Percentiles rank a stretch among this genome's conserved stretches.
Evolutionary conservation across 2,797 vertebrate species (phyloP).

Genomic region (Pteronotus mesoamericanus): DNA sequence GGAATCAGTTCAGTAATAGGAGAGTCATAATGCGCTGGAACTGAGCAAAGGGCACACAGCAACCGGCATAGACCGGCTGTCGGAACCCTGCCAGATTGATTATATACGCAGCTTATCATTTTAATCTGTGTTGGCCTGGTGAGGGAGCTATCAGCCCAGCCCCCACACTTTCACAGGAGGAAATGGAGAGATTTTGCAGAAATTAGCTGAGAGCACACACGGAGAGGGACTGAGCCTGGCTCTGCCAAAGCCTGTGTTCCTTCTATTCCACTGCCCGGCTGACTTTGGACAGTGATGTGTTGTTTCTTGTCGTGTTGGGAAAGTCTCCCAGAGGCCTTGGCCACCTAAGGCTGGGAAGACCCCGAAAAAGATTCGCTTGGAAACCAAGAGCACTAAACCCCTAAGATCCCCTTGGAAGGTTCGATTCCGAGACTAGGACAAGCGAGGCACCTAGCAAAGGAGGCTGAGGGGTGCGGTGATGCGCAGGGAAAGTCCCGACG

Average conservation of each 20-base stretch:
- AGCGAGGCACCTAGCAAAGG: neutral
- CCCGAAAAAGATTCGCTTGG: neutral
- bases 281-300: neutral
- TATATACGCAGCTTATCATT: fast-evolving
- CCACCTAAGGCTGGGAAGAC: neutral
- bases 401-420: too few species aligned
- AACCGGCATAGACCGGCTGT: fast-evolving
- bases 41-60: fast-evolving
- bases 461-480: neutral
- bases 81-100: neutral
- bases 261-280: neutral
- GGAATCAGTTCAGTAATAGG: neutral
- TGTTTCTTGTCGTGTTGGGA: neutral
- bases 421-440: neutral
- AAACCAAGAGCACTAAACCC: neutral
- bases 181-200: neutral
- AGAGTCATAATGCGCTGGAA: neutral
- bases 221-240: neutral
- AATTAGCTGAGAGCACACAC: fast-evolving
- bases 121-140: fast-evolving
- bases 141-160: neutral
- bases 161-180: neutral
- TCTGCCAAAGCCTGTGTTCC: fast-evolving
- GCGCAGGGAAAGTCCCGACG: fast-evolving
- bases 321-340: neutral